phyloP scores from a whole-genome alignment of 2,888 invertebrate species.

The Sicus ferrugineus region DNA sequence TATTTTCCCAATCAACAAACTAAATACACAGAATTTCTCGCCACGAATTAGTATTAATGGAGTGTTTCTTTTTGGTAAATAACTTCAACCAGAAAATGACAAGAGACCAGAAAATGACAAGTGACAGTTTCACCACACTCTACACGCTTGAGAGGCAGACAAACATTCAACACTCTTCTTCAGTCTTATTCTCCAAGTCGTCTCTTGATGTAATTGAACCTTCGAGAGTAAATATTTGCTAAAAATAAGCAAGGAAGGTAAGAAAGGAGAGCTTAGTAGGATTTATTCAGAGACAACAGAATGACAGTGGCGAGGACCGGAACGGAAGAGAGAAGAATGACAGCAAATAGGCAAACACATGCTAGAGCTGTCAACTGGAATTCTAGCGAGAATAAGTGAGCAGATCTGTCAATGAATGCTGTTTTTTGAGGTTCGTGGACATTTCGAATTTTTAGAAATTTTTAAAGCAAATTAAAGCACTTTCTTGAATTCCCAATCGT shows the following conservation, averaged over 20 bases:
- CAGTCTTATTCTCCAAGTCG: background rate
- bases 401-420: background rate
- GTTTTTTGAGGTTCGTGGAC: background rate
- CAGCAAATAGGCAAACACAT: too few species aligned
- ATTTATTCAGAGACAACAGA: background rate
- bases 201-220: conserved; percentile 3
- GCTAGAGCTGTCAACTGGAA: too few species aligned
- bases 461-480: too few species aligned
- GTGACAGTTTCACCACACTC: too few species aligned
- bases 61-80: conserved; percentile 18
- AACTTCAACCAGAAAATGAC: background rate
- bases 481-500: too few species aligned
- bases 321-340: background rate
- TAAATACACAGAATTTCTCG: conserved; percentile 3
- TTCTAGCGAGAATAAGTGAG: too few species aligned
- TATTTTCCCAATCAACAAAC: background rate
- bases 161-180: conserved; percentile 1
- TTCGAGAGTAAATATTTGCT: conserved; percentile 8
- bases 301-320: background rate
- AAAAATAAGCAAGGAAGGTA: background rate
- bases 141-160: conserved; percentile 12
- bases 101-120: background rate
- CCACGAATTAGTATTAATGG: background rate
- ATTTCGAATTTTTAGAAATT: background rate
- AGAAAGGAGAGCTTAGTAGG: background rate